Evolutionary conservation across 2,797 vertebrate species (phyloP).

Genomic region (Acomys russatus): DNA sequence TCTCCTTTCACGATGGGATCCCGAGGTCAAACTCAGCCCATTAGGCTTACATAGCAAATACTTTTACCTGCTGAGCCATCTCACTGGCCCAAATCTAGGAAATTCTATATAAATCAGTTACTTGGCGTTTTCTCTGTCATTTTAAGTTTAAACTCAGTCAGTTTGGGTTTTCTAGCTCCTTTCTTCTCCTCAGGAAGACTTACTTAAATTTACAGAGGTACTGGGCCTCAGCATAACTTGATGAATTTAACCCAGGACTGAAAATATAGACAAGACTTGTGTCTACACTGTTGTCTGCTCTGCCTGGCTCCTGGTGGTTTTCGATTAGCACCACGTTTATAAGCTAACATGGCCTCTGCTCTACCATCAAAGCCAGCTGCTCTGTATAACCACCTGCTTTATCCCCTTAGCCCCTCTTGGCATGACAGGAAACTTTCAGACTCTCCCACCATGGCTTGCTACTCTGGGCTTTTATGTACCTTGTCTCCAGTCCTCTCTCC

Average conservation of each 20-base stretch:
- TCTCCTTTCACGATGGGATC: not conserved
- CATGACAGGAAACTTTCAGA: not conserved
- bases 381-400: not conserved
- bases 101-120: slow-evolving; percentile 39
- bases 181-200: slow-evolving; percentile 35
- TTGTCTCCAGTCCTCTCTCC: not conserved
- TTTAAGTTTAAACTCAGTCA: slow-evolving; percentile 2
- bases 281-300: not conserved
- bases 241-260: not conserved
- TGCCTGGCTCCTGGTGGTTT: not conserved
- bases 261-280: not conserved
- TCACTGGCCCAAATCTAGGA: not conserved
- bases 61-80: not conserved
- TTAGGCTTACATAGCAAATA: too few relatives aligned
- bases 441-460: not conserved
- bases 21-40: not conserved
- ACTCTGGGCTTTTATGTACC: not conserved
- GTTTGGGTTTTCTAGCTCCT: not conserved
- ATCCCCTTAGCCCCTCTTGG: not conserved
- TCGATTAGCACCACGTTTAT: not conserved
- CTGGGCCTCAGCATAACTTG: not conserved
- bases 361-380: not conserved
- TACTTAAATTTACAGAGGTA: not conserved
- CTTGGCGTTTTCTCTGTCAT: slow-evolving; percentile 31
- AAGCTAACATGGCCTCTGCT: not conserved